Base-by-base conservation (phyloP, 30 jellyfish, hydroid and myxozoan species). In the Pseudorhiza aurosa region DNA sequence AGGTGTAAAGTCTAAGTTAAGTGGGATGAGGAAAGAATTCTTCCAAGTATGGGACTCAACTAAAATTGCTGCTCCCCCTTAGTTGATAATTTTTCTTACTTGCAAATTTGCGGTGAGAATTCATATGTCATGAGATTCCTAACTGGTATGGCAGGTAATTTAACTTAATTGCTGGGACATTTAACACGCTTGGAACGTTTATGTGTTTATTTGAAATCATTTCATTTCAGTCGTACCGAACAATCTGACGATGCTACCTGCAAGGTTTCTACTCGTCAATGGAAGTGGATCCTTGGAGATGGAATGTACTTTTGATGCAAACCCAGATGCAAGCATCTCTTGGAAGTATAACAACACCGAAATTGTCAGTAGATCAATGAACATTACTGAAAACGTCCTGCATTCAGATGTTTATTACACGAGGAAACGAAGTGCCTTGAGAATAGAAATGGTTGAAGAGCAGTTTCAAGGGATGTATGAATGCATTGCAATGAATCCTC, bases 201-300 rank as follows among this genome's bases (percentile, higher is more conserved):
- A 42, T 17, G 17, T 42, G 10, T 42, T 42, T 42, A 17, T 11
- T 17, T 17, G 17, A n/a, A n/a, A n/a, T n/a, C n/a, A n/a, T 58
- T 5, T 58, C 8, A 29, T 43, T 43, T 28, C n/a, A 77, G 89
- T 25, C 32, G 65, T 75, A 40, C 89, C 89, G n/a, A 58, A 62
- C 14, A 42, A 42, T 55, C 18, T 22, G 14, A 44, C 60, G 4
- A 14, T 58, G 22, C 43, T 64, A 47, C 25, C 58, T 4, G 69
- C 65, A 46, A 28, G 25, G 8, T 43, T 29, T 32, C 33, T 58
- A n/a, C 14, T 64, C 8, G 60, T 18, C 1, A 68, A 77, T 58
- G 89, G 89, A 27, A 42, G 63, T 22, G 78, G 77, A 0, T 24
- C 31, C 22, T 36, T 37, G 12, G 57, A 71, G 30, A 21, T 81